These are phyloP conservation scores for Erinaceus europaeus DNA, from an alignment of 2,113 vertebrate genomes.

Conservation along the genomic window DNA sequence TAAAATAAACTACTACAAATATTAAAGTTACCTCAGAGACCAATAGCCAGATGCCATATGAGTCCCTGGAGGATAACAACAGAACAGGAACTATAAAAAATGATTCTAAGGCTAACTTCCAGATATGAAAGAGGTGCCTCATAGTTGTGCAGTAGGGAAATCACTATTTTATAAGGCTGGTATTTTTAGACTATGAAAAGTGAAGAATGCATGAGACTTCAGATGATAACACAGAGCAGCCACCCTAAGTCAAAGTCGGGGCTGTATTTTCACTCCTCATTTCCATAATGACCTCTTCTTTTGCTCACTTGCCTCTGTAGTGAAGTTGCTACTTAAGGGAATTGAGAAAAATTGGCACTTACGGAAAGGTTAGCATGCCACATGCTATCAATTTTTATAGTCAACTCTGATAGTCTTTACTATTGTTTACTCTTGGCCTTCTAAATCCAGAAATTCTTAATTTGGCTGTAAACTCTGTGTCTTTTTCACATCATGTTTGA, in stretches of 20 bases:
- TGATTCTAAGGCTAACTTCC: constrained; percentile 21
- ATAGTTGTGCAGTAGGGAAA: neutral
- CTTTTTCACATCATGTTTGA: neutral
- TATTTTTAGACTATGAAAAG: constrained; percentile 52
- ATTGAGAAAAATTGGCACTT: constrained; percentile 34
- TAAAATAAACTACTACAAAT: no score
- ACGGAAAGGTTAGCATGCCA: neutral
- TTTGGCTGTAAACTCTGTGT: neutral
- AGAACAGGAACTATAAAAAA: neutral
- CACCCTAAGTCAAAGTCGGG: neutral
- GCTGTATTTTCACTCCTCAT: neutral
- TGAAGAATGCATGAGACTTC: constrained; percentile 42
- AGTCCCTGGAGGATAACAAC: neutral
- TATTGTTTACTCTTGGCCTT: no score
- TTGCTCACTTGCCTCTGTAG: constrained; percentile 5
- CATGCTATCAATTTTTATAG: neutral
- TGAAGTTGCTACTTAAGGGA: constrained; percentile 32
- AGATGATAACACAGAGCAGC: neutral
- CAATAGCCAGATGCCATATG: neutral
- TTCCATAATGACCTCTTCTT: neutral
- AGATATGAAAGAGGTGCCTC: neutral
- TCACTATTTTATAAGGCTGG: neutral
- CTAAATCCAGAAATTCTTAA: constrained; percentile 14
- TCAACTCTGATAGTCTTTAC: neutral
- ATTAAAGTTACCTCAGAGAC: constrained; percentile 14